Conservation (phyloP, 2,797 vertebrate species). For the Anisognathus igniventris region DNA sequence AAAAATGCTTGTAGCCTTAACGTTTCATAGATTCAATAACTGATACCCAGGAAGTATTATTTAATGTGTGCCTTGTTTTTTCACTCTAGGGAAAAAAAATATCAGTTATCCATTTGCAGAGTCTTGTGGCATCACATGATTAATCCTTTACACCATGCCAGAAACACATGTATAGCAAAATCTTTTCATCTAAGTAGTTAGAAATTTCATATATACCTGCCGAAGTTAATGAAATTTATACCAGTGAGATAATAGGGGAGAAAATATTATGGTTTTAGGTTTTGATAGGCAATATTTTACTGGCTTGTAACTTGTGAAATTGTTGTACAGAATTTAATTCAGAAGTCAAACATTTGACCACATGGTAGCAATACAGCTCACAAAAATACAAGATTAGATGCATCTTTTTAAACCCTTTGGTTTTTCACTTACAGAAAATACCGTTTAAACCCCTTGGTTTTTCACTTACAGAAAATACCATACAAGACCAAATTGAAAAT, state of each 20-base stretch:
- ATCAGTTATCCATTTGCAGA: background rate
- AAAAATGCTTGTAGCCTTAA: background rate
- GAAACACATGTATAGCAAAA: background rate
- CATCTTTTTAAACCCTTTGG: background rate
- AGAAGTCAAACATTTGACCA: background rate
- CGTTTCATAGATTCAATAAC: background rate
- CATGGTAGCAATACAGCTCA: background rate
- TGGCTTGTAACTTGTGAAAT: background rate
- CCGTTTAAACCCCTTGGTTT: background rate
- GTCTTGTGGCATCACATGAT: background rate
- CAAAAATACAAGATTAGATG: background rate
- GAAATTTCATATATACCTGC: background rate
- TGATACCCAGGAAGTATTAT: background rate
- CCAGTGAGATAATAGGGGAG: background rate
- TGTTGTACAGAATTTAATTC: background rate
- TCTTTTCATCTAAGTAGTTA: background rate
- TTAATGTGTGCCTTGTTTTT: background rate
- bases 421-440: constrained; percentile 21
- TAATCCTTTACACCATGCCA: background rate
- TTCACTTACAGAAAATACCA: background rate
- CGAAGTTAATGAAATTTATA: background rate
- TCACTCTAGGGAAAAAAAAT: background rate
- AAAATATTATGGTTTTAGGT: background rate
- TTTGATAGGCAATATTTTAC: background rate
- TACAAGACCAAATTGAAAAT: constrained; percentile 1